phyloP scores from a whole-genome alignment of 2,113 vertebrate genomes.

The Reinhardtius hippoglossoides region DNA sequence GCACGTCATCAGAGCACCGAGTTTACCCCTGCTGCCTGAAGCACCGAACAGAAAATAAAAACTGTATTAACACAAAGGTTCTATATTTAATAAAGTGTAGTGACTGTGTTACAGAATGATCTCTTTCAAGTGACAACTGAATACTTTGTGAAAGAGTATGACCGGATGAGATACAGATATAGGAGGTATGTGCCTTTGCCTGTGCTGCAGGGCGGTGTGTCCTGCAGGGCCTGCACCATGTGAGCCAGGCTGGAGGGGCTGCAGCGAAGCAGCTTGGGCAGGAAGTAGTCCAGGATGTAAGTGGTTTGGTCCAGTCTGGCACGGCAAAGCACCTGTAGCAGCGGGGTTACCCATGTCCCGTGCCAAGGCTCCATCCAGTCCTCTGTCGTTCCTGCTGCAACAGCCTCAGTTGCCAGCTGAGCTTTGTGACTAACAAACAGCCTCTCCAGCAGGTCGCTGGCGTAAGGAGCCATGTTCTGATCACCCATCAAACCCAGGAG shows the following conservation, averaged over 20 bases:
- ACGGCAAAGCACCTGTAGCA: conserved; percentile 88
- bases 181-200: conserved; percentile 75
- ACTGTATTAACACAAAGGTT: background rate
- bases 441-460: conserved; percentile 92
- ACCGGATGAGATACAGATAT: background rate
- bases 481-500: conserved; percentile 91
- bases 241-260: conserved; percentile 90
- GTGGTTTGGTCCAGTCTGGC: conserved; percentile 89
- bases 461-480: conserved; percentile 91
- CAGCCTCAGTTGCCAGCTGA: conserved; percentile 74
- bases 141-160: background rate
- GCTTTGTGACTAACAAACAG: conserved; percentile 92
- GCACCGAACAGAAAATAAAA: conserved; percentile 60
- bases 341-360: conserved; percentile 89
- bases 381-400: background rate
- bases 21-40: conserved; percentile 84
- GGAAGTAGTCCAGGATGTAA: conserved; percentile 93
- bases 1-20: conserved; percentile 94
- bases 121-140: background rate
- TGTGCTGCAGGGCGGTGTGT: conserved; percentile 77
- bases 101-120: background rate
- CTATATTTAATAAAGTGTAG: too few species aligned
- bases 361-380: conserved; percentile 90
- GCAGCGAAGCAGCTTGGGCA: conserved; percentile 91
- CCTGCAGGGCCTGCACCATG: conserved; percentile 91